Base-by-base conservation (phyloP, 2,113 vertebrate species). In the Cettia cetti region DNA sequence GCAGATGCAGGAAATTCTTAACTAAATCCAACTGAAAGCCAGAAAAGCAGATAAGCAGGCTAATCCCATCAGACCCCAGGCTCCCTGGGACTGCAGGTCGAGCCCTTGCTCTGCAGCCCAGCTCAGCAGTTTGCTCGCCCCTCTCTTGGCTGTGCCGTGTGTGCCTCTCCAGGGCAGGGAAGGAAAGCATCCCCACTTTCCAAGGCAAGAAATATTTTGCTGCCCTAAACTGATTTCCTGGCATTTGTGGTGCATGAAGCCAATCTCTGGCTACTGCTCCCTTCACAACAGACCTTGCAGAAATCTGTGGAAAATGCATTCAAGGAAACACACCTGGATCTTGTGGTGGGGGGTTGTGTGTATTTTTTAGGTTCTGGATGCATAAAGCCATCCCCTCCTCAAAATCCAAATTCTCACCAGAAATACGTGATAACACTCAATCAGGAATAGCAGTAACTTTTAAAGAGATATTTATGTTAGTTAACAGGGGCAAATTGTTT, bases 1-100 rank as follows among this genome's bases (percentile, higher is more conserved):
- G 90, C 94, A 96, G 90, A 97, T 82, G 78, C 69, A 94, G 82
- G 85, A 94, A 92, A 97, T 96, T 95, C 87, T 97, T 96, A 79
- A 85, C 94, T 82, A 93, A 97, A 94, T 82, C 91, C 91, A 74
- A 89, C 86, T 72, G 89, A 90, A 76, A 97, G 92, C 79, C 94
- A 91, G 81, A 65, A 44, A 93, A 82, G 40, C 18, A 95, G 96
- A 96, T 97, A 96, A 97, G 92, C 89, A 95, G 90, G 80, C 56
- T 95, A 97, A 96, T 94, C 95, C 94, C 49, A 37, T 54, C 80
- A 96, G 89, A 74, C 74, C 75, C 84, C 20, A 33, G 81, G 33
- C 95, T 95, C 86, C 80, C 44, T 15, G 18, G 5, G 87, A 33
- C 89, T 72, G 37, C 90, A 94, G 96, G 96, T 52, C 26, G 9